These are phyloP conservation scores for Gymnogyps californianus DNA, from an alignment of 2,113 vertebrate species.

Conservation along the genomic window DNA sequence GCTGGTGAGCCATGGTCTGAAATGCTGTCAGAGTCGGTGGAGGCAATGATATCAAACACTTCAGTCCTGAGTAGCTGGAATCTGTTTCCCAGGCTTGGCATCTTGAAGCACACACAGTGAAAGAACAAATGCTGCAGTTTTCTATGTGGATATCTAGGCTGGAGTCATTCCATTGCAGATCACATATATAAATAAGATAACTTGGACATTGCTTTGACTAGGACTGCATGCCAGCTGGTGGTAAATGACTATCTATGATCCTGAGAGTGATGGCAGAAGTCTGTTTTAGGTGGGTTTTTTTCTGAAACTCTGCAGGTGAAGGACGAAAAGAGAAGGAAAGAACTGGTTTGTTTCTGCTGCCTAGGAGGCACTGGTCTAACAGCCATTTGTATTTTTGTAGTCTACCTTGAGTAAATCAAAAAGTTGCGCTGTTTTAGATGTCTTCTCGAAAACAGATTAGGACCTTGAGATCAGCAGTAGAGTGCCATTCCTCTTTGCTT, in stretches of 20 bases:
- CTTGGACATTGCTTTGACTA: background rate
- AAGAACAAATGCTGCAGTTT: background rate
- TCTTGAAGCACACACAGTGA: background rate
- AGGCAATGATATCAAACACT: background rate
- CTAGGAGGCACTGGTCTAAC: background rate
- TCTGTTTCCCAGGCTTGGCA: background rate
- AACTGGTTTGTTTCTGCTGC: background rate
- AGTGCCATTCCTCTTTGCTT: background rate
- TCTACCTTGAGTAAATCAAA: background rate
- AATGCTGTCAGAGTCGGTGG: background rate
- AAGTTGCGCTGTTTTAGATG: background rate
- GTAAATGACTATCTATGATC: background rate
- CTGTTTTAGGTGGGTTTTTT: background rate
- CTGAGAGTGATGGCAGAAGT: background rate
- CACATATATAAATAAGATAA: background rate
- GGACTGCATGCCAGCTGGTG: background rate
- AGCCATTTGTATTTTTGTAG: background rate
- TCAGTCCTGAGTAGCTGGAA: background rate
- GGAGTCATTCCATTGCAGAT: background rate
- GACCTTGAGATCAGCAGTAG: background rate
- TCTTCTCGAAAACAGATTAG: background rate
- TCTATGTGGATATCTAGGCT: background rate
- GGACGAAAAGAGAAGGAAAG: background rate
- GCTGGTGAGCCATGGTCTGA: background rate
- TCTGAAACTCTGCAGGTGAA: background rate